A percentile compares a stretch with the other conserved stretches of the same genome.
These are phyloP conservation scores for Invenusta paracnida DNA, from an alignment of 2,888 invertebrate species.

Conservation along the genomic window DNA sequence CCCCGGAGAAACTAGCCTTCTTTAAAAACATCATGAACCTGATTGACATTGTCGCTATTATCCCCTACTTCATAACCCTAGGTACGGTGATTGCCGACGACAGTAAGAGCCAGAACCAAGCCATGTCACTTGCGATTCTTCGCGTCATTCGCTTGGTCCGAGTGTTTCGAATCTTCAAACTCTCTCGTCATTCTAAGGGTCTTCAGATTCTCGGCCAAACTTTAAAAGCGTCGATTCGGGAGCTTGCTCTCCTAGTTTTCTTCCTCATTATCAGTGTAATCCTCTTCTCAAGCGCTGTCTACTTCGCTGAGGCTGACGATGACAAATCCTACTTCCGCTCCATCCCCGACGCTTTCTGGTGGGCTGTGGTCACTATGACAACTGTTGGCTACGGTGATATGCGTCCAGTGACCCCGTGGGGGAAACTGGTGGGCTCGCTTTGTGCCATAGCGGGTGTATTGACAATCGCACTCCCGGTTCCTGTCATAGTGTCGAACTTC, in stretches of 20 bases:
- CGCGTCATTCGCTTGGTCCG: conserved; percentile 95
- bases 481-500: conserved; percentile 99
- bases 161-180: conserved; percentile 98
- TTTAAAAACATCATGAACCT: conserved; percentile 99
- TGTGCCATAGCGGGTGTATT: conserved; percentile 99
- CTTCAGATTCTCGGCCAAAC: conserved; percentile 96
- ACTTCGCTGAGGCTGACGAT: conserved; percentile 88
- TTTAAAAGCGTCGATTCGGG: conserved; percentile 97
- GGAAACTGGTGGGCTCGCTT: conserved; percentile 80
- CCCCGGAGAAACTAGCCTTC: conserved; percentile 96
- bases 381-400: conserved; percentile 99
- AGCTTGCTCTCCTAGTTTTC: conserved; percentile 97
- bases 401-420: conserved; percentile 98
- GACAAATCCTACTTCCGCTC: conserved; percentile 86
- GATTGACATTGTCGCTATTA: conserved; percentile 97
- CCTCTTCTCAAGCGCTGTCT: conserved; percentile 88
- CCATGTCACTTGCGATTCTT: conserved; percentile 77
- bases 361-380: conserved; percentile 86
- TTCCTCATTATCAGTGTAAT: conserved; percentile 97
- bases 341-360: conserved; percentile 92
- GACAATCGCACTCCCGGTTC: conserved; percentile 96
- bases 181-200: conserved; percentile 98
- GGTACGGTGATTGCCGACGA: conserved; percentile 83
- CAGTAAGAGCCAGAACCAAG: conserved; percentile 49
- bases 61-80: conserved; percentile 98